Base-by-base conservation (phyloP, 2,113 vertebrate genomes). In the Xerus inauris region DNA sequence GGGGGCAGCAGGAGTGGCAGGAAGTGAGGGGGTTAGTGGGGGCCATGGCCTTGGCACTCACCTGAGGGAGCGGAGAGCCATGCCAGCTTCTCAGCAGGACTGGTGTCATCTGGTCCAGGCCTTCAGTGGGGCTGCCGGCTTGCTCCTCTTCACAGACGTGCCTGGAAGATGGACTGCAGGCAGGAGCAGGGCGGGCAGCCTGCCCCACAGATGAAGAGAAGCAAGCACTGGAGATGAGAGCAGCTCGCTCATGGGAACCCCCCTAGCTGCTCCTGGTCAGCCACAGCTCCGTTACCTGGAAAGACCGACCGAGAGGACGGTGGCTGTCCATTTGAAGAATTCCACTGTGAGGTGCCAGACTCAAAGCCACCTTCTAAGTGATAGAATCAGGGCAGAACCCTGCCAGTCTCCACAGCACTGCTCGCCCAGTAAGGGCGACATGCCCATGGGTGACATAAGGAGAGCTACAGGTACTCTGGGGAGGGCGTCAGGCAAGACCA, bases 1-100 rank as follows among this genome's bases (percentile, higher is more conserved):
- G 19, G 0, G 59, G 54, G 14, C 30, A 35, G 0, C 4, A 1
- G 8, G n/a, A 19, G 14, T 4, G 19, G 12, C 0, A 5, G 45
- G 49, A 42, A 38, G 32, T 12, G 93, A 0, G 4, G 1, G 40
- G 35, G 24, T n/a, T 22, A 16, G 30, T 7, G 8, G 12, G 30
- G 35, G 59, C 30, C n/a, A 86, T 40, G 0, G 51, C 19, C 54
- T 57, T 3, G 10, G 30, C 65, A 38, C 81, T 51, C 57, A 28
- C 47, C 89, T 8, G 35, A 47, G 51, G 69, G 47, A 59, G 32
- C 8, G 28, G 80, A 59, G 26, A 51, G 57, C 49, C 57, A 6
- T 7, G 8, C 4, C 1, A 0, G 16, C 26, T 75, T 93, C 80
- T 45, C 30, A n/a, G 47, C 82, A 59, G 54, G 28, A 54, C 2